Conservation (phyloP, 2,888 invertebrate species). For the Serripes groenlandicus region DNA sequence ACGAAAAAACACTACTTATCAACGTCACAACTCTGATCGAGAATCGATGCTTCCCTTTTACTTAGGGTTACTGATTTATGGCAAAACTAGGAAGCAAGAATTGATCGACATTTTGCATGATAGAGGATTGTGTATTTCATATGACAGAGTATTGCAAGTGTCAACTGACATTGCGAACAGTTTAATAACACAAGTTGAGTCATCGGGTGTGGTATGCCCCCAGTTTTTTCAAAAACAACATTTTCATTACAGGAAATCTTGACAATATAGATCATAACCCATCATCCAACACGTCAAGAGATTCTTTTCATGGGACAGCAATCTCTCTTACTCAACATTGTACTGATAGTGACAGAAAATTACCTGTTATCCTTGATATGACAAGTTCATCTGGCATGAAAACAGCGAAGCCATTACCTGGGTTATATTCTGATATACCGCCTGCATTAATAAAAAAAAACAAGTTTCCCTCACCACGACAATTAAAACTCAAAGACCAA, state of each 20-base stretch:
- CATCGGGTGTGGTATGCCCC: background rate
- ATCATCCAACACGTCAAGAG: background rate
- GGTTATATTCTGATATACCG: background rate
- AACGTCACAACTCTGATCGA: background rate
- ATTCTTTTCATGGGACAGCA: background rate
- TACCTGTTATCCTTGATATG: background rate
- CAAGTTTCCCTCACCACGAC: background rate
- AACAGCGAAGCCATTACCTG: background rate
- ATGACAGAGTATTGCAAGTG: background rate
- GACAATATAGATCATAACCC: slow-evolving; percentile 1
- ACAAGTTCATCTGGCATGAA: background rate
- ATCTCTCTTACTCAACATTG: background rate
- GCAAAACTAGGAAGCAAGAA: background rate
- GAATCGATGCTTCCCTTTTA: background rate
- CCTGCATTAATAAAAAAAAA: background rate
- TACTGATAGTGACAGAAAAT: background rate
- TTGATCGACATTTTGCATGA: background rate
- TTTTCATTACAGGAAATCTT: background rate
- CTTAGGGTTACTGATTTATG: background rate
- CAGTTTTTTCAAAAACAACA: background rate
- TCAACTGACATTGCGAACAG: background rate
- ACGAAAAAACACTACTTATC: background rate
- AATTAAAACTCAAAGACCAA: background rate
- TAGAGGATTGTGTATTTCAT: background rate
- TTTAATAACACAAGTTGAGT: background rate